These are phyloP conservation scores for Porites lutea DNA, from an alignment of 64 coral and sea anemone genomes.

Conservation along the genomic window DNA sequence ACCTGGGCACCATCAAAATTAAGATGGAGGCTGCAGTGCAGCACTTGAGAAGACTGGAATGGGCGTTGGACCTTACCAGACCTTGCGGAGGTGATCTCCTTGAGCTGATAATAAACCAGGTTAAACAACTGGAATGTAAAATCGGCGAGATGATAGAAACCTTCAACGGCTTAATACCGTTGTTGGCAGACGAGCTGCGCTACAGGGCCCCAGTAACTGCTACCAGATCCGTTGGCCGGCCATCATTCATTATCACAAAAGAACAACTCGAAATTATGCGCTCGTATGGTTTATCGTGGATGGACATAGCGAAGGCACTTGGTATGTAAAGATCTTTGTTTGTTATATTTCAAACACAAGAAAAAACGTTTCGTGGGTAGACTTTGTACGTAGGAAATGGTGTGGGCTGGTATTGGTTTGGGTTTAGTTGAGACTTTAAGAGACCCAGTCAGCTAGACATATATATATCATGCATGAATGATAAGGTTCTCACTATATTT, in stretches of 20 bases:
- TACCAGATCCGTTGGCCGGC: constrained; percentile 5
- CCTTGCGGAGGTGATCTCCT: neutral
- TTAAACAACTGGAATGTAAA: neutral
- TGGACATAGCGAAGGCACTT: constrained; percentile 35
- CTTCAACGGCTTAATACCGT: constrained; percentile 3
- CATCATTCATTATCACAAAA: constrained; percentile 20
- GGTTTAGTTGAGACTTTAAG: too few species aligned
- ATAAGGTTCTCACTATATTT: too few species aligned
- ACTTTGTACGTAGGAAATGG: too few species aligned
- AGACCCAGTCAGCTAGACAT: too few species aligned
- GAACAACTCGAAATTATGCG: constrained; percentile 36
- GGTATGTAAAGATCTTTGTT: neutral
- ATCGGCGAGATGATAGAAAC: neutral
- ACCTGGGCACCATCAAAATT: too few species aligned
- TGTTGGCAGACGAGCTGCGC: neutral
- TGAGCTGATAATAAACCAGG: neutral
- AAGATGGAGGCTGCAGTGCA: too few species aligned
- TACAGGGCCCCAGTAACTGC: constrained; percentile 12
- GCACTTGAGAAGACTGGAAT: neutral
- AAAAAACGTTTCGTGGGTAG: too few species aligned
- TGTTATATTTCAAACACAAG: too few species aligned
- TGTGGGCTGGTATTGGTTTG: too few species aligned
- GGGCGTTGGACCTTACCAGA: neutral
- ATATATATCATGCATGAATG: too few species aligned
- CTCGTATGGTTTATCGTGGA: constrained; percentile 21